A percentile compares a stretch with the other conserved stretches of the same genome.
Evolutionary conservation across 2,797 vertebrate species (phyloP).

Genomic region (Eospalax fontanierii): DNA sequence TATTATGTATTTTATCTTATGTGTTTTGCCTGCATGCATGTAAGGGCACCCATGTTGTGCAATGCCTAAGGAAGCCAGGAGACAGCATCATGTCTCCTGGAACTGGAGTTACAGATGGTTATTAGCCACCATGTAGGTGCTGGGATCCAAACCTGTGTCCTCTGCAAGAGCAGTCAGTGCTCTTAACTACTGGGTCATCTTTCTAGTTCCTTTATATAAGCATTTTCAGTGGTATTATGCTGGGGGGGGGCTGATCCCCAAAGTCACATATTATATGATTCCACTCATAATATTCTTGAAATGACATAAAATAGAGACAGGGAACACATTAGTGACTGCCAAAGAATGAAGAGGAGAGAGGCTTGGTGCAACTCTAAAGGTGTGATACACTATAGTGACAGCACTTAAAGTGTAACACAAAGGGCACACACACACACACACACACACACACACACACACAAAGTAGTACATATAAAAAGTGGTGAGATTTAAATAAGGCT

Average conservation of each 20-base stretch:
- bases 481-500: neutral
- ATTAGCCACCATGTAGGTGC: too few relatives aligned
- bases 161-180: too few relatives aligned
- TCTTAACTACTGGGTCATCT: too few relatives aligned
- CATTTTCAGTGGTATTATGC: neutral
- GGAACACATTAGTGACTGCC: neutral
- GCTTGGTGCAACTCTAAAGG: neutral
- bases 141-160: too few relatives aligned
- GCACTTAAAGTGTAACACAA: neutral
- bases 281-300: neutral
- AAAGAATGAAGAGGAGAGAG: neutral
- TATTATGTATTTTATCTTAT: too few relatives aligned
- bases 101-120: too few relatives aligned
- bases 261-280: slow-evolving; percentile 2
- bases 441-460: neutral
- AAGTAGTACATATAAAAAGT: neutral
- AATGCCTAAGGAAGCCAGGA: too few relatives aligned
- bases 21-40: too few relatives aligned
- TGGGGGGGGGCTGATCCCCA: neutral
- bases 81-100: too few relatives aligned
- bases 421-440: neutral
- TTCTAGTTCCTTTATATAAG: neutral
- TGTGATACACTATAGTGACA: neutral
- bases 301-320: neutral
- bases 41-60: too few relatives aligned